Evolutionary conservation across 2,797 vertebrate genomes (phyloP), one percentile per base, ranked within the genome.

Genomic region (Astyanax mexicanus): DNA sequence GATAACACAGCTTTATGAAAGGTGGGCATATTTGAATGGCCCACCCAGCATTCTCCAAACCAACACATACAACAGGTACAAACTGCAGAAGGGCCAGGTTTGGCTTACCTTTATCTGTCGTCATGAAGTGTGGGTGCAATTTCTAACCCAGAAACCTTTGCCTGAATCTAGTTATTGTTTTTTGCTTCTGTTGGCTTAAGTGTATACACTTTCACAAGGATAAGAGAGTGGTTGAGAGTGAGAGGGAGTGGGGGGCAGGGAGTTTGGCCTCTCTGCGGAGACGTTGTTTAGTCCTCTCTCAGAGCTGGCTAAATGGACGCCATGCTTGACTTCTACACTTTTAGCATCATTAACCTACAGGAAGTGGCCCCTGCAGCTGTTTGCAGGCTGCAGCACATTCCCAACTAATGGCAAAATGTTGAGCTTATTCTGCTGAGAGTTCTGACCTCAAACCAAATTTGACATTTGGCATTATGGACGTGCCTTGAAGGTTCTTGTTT

Each of bases 341-440:
- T 93, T 93, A 92, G 91, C 87, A 91, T 92, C 91, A 93, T 93
- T 93, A 93, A 89, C 91, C 90, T 92, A 93, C 92, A 93, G 92
- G 92, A 93, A 93, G 90, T 92, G 90, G 90, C 88, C 91, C 91
- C 91, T 90, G 91, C 92, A 93, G 93, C 91, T 94, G 92, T 93
- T 92, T 93, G 86, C 77, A 67, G 55, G 84, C 42, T 72, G 83
- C 81, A 83, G 84, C 77, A 84, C 69, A 66, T 88, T 88, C 86
- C 71, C 73, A 73, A 87, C 86, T 91, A 92, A 92, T 91, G 88
- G 90, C 91, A 92, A 90, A 92, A 91, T 91, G 90, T 90, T 88
- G 88, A 91, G 90, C 88, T 86, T 84, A 69, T 89, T 91, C 88
- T 89, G 68, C 88, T 89, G 88, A 90, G 88, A 90, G 90, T 91